Conservation (phyloP, 2,113 vertebrate genomes). For the Anarhynchus alexandrinus region DNA sequence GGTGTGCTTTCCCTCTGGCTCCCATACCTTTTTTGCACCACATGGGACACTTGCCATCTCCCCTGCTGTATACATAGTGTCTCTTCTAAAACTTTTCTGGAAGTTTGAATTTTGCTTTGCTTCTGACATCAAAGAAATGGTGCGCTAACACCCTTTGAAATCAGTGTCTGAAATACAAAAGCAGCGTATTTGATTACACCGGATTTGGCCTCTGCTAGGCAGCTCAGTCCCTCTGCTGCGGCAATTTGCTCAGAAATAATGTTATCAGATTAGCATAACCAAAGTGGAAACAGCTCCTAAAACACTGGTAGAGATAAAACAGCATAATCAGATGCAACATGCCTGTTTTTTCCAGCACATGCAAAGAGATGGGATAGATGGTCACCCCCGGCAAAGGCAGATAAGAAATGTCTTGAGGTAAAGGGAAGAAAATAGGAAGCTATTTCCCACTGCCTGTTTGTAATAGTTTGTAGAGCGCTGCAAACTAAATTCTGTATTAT, state of each 20-base stretch:
- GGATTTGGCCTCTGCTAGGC: not conserved
- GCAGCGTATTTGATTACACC: not conserved
- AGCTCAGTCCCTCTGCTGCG: not conserved
- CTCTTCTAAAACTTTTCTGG: not conserved
- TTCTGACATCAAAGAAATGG: not conserved
- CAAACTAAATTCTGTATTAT: not conserved
- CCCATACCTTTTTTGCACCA: not conserved
- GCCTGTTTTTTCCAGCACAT: not conserved
- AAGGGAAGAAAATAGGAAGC: not conserved
- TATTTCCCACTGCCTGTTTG: not conserved
- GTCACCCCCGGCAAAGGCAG: not conserved
- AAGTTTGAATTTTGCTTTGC: not conserved
- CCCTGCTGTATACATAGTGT: not conserved
- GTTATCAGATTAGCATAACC: conserved; percentile 27
- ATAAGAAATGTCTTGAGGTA: not conserved
- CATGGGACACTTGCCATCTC: accelerated
- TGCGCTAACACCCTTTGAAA: conserved; percentile 1
- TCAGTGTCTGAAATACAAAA: not conserved
- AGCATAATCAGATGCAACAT: not conserved
- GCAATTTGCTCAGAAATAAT: not conserved
- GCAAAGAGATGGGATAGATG: not conserved
- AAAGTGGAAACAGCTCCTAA: not conserved
- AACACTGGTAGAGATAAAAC: not conserved
- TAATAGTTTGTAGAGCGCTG: not conserved
- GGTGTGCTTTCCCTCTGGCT: not conserved